Percentiles rank a stretch among this genome's conserved stretches.
phyloP scores from a whole-genome alignment of 2,797 vertebrate species.

The Sandelia bainsii region DNA sequence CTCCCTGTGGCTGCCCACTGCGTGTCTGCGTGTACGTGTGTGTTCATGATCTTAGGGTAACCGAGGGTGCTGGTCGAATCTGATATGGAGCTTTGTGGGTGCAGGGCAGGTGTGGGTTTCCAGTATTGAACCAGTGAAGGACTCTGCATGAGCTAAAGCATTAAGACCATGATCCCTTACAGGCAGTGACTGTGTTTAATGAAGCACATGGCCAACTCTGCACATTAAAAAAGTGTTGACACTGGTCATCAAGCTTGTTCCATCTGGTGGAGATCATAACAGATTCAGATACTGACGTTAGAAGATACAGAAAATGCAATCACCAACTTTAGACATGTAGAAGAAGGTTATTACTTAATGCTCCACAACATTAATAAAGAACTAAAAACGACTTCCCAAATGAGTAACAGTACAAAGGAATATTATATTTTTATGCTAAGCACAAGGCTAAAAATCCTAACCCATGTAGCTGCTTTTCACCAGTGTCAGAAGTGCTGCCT shows the following conservation, averaged over 20 bases:
- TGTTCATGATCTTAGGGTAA: no score
- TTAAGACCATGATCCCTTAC: neutral
- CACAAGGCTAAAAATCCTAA: conserved; percentile 14
- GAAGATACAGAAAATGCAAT: neutral
- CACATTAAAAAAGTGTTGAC: no score
- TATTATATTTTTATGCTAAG: conserved; percentile 2
- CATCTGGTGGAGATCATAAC: no score
- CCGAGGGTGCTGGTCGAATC: no score
- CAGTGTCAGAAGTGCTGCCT: conserved; percentile 51
- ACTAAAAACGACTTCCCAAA: neutral
- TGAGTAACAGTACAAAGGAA: neutral
- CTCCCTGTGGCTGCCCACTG: no score
- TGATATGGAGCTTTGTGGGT: no score
- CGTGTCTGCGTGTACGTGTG: no score
- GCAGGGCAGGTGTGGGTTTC: no score
- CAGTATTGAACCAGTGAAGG: no score
- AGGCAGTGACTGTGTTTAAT: neutral
- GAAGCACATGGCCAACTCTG: neutral
- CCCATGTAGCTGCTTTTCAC: conserved; percentile 33
- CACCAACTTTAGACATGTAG: neutral
- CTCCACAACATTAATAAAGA: neutral
- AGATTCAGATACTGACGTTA: no score
- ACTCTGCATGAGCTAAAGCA: neutral
- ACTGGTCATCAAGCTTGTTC: no score
- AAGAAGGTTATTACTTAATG: neutral